Base-by-base conservation (phyloP, 1,140 invertebrate genomes). In the Brachionus angularis region DNA sequence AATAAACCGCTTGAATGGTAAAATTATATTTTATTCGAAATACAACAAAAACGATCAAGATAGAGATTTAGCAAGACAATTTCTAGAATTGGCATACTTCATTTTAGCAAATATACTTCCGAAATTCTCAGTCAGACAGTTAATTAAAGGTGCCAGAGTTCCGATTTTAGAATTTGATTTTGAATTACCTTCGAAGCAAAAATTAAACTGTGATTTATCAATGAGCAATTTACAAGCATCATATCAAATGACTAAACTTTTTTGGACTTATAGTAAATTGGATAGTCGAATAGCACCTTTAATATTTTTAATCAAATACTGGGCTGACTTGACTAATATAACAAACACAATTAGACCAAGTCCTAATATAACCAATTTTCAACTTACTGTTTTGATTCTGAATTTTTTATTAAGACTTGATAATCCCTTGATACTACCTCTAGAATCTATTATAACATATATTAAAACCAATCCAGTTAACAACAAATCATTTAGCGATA, bases 141-240 rank as follows among this genome's bases (percentile, higher is more conserved):
- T 67, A 18, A 47, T 67, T 12, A 67, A 47, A 23, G 31, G 31
- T 23, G 62, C 62, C n/a, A 29, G 62, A 47, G 62, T 67, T 16
- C 62, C 62, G 3, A 67, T 67, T 18, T 31, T 67, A 16, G 47
- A 67, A 47, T 67, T 67, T 34, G 62, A 67, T 50, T 67, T 67
- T 47, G 47, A 67, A 18, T 21, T 67, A 21, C 47, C 62, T 1
- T 29, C 53, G 12, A 34, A 21, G 18, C 25, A 46, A 46, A 67
- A 21, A 18, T 31, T 67, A n/a, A 67, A 67, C 18, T 67, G 62
- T 46, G 62, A 67, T 50, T 29, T 67, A 4, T 67, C 62, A 29
- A 67, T 67, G 62, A 67, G 42, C 21, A 67, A 47, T 23, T 10
- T 67, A 50, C 5, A 47, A 31, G 42, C 29, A 10, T 67, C 62